Evolutionary conservation across 2,113 vertebrate species (phyloP).

Genomic region (Notothenia coriiceps): DNA sequence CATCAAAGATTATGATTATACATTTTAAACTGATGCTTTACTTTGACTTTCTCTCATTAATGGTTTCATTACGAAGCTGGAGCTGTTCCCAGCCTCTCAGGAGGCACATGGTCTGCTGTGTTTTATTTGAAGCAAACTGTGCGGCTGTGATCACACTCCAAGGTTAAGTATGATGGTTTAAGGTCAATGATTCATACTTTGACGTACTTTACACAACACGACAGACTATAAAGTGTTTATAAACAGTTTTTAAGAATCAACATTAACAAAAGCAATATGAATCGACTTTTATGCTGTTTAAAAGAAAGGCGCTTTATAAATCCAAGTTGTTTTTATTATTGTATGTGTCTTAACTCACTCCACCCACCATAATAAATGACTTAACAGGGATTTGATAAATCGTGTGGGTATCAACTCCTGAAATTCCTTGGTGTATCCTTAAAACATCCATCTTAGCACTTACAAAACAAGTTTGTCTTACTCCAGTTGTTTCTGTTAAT

Average conservation of each 20-base stretch:
- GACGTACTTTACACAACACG: constrained; percentile 19
- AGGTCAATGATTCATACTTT: constrained; percentile 56
- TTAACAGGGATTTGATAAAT: constrained; percentile 39
- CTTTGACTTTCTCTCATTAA: constrained; percentile 38
- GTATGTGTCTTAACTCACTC: neutral
- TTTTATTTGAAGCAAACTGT: constrained; percentile 6
- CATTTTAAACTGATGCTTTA: constrained; percentile 11
- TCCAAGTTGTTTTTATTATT: too few species aligned
- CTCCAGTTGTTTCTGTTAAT: constrained; percentile 21
- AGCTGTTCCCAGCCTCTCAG: constrained; percentile 39
- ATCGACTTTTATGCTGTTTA: too few species aligned
- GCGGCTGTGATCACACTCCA: constrained; percentile 43
- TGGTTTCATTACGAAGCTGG: constrained; percentile 55
- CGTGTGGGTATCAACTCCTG: constrained; percentile 28
- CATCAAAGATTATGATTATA: constrained; percentile 17
- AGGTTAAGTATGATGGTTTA: constrained; percentile 44
- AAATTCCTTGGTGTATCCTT: constrained; percentile 3
- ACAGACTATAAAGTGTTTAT: constrained; percentile 24
- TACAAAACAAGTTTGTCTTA: constrained; percentile 41
- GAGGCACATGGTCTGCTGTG: neutral
- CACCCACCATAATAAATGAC: constrained; percentile 21
- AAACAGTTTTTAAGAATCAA: constrained; percentile 44
- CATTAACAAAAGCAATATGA: constrained; percentile 16
- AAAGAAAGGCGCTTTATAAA: too few species aligned
- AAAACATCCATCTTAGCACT: constrained; percentile 38